phyloP scores from a whole-genome alignment of 1,140 invertebrate species.

The Lepidurus packardi region DNA sequence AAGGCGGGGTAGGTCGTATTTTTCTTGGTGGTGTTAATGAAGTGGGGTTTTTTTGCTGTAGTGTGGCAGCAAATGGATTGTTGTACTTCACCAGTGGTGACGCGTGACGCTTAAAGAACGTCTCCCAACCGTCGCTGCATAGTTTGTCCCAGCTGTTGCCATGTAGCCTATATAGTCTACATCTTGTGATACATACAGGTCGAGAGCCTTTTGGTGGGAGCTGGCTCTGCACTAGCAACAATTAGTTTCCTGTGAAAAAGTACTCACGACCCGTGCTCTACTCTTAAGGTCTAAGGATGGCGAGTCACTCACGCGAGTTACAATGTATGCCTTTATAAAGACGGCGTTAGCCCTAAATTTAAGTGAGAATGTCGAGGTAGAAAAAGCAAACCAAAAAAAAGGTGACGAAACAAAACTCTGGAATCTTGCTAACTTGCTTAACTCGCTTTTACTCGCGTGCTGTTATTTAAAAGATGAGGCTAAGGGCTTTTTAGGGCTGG shows the following conservation, averaged over 20 bases:
- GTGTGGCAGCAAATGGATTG: not conserved
- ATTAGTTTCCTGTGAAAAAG: too few relatives aligned
- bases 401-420: too few relatives aligned
- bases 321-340: too few relatives aligned
- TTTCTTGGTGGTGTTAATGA: not conserved
- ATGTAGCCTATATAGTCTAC: not conserved
- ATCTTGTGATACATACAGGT: constrained; percentile 5
- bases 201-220: not conserved
- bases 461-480: not conserved
- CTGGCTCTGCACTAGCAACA: too few relatives aligned
- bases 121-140: not conserved
- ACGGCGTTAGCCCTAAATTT: too few relatives aligned
- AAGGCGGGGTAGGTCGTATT: not conserved
- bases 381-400: too few relatives aligned
- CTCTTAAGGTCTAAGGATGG: too few relatives aligned
- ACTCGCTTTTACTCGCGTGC: not conserved
- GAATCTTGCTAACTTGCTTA: not conserved
- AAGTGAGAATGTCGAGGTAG: too few relatives aligned
- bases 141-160: constrained; percentile 1
- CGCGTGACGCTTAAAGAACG: constrained; percentile 1
- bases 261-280: too few relatives aligned
- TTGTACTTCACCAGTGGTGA: not conserved
- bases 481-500: not conserved
- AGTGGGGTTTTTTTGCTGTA: not conserved
- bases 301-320: too few relatives aligned